Percentiles rank a stretch among this genome's conserved stretches.
Evolutionary conservation across 1,140 invertebrate species (phyloP).

Genomic region (Triops longicaudatus): DNA sequence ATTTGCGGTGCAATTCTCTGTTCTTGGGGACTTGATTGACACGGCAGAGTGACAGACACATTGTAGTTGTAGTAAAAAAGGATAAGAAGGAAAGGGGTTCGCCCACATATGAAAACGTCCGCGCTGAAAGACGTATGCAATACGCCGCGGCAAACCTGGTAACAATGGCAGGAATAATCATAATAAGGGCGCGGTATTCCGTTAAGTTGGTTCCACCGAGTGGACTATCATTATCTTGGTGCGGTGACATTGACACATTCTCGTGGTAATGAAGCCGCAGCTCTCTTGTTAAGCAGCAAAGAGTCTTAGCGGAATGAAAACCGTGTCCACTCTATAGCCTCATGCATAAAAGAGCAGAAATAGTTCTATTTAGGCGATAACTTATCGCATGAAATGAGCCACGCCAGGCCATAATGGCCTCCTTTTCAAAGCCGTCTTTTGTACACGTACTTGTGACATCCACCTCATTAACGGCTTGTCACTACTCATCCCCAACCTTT

Average conservation of each 20-base stretch:
- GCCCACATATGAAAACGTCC: not conserved
- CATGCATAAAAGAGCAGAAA: not conserved
- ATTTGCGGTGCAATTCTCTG: not conserved
- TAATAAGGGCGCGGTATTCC: slow-evolving; percentile 7
- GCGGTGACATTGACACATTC: slow-evolving; percentile 11
- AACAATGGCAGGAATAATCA: not conserved
- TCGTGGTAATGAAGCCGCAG: slow-evolving; percentile 14
- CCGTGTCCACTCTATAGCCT: not conserved
- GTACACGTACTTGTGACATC: not conserved
- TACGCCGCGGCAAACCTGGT: not conserved
- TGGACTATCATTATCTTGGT: slow-evolving; percentile 8
- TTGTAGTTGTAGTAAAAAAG: not conserved
- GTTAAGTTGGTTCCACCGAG: not conserved
- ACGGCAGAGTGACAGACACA: not conserved
- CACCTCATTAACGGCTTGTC: not conserved
- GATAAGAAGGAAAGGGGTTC: not conserved
- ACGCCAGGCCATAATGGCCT: not conserved
- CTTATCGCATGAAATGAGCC: not conserved
- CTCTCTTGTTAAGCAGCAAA: not conserved
- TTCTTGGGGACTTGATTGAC: not conserved
- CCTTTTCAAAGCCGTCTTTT: not conserved
- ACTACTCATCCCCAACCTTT: not conserved
- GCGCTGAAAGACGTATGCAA: not conserved
- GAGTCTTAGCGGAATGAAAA: not conserved
- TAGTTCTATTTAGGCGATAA: slow-evolving; percentile 3